Evolutionary conservation across 2,113 vertebrate genomes (phyloP), one percentile per base, ranked within the genome.

Genomic region (Aphyosemion australe): DNA sequence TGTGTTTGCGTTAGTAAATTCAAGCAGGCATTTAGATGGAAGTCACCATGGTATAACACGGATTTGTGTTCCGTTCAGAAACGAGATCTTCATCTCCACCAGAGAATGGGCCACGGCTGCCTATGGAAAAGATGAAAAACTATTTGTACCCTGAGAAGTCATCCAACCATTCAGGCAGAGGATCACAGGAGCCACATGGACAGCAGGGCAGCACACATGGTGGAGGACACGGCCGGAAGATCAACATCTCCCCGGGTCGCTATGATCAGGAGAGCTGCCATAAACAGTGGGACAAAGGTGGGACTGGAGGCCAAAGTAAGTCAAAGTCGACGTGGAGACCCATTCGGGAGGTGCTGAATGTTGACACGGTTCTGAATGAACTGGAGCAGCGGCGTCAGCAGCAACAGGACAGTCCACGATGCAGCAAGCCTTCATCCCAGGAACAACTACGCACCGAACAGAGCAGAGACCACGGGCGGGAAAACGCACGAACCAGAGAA

Each of bases 291-390:
- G 95, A 94, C 39, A 97, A 88, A 84, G 85, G 83, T 56, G 81
- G 74, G 16, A 41, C 52, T 5, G 79, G 74, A 55, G 84, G 84
- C 74, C 93, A 90, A 60, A 92, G 72, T 80, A 93, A 93, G 84
- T 84, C 78, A n/a, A 95, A 92, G 65, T 91, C 93, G 8, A 90
- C 90, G 0, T 99, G 97, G 97, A 95, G 93, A 72, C 97, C 97
- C 3, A 91, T 96, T 84, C 85, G 97, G 20, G 96, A 99, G 76
- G 96, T 95, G 0, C 70, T 99, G n/a, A 99, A 99, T 0, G 97
- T 99, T 8, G 97, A 99, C 82, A 96, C 93, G 1, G 93, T 99
- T 48, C 93, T 98, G 72, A 96, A 78, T 1, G 97, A 97, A 47
- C 88, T 93, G 78, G 96, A 95, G 76, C 95, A 90, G 32, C 93